phyloP scores from a whole-genome alignment of 1,140 invertebrate species.

The Leptestheria dahalacensis region DNA sequence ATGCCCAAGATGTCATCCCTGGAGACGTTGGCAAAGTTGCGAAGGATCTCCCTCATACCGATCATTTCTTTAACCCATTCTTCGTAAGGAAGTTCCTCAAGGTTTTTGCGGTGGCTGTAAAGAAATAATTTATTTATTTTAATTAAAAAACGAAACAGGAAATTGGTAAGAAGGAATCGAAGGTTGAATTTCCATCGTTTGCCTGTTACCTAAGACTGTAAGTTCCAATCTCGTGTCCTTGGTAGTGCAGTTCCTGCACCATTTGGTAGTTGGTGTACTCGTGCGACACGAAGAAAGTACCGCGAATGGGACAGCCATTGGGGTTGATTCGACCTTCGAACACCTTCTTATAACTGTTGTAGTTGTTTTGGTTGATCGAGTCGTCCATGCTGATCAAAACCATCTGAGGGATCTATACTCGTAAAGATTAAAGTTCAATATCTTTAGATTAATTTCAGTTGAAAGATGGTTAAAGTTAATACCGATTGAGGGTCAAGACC shows the following conservation, averaged over 20 bases:
- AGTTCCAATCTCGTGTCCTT: slow-evolving; percentile 77
- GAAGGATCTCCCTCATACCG: slow-evolving; percentile 74
- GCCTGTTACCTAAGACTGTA: slow-evolving; percentile 46
- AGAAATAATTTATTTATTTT: slow-evolving; percentile 14
- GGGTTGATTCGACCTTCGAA: slow-evolving; percentile 68
- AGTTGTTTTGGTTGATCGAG: slow-evolving; percentile 81
- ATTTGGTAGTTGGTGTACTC: slow-evolving; percentile 90
- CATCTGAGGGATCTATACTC: slow-evolving; percentile 74
- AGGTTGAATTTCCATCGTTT: too few species aligned
- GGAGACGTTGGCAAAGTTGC: slow-evolving; percentile 65
- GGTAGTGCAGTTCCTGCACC: slow-evolving; percentile 70
- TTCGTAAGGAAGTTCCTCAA: slow-evolving; percentile 75
- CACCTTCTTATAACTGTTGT: slow-evolving; percentile 70
- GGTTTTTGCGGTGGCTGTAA: slow-evolving; percentile 50
- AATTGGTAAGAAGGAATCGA: not conserved
- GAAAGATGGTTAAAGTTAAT: slow-evolving; percentile 23
- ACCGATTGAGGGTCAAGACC: slow-evolving; percentile 63
- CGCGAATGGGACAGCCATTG: slow-evolving; percentile 74
- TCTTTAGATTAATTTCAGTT: not conserved
- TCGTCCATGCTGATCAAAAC: slow-evolving; percentile 85
- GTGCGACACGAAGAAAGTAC: slow-evolving; percentile 88
- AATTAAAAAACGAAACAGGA: not conserved
- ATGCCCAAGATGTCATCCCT: slow-evolving; percentile 53
- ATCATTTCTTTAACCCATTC: slow-evolving; percentile 88
- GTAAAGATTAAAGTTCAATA: not conserved